These are phyloP conservation scores for Tor tambroides DNA, from an alignment of 2,113 vertebrate genomes.

Conservation along the genomic window DNA sequence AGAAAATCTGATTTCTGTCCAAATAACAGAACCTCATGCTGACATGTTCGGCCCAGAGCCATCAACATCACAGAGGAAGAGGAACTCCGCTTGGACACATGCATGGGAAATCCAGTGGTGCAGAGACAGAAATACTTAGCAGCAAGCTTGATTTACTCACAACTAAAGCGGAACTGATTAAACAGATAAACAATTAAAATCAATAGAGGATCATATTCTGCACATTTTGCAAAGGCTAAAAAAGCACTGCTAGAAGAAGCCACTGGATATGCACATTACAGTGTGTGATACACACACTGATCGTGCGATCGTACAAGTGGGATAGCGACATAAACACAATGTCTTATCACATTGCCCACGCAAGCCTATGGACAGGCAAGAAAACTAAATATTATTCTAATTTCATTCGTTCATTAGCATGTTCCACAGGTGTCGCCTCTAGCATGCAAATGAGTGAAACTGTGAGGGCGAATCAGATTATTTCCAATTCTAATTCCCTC, in stretches of 20 bases:
- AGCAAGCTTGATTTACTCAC: background rate
- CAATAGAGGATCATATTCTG: conserved; percentile 9
- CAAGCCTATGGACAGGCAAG: conserved; percentile 46
- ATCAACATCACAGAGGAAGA: conserved; percentile 29
- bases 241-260: background rate
- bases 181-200: background rate
- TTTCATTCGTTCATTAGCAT: conserved; percentile 52
- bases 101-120: background rate
- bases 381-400: conserved; percentile 55
- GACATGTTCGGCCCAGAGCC: conserved; percentile 10
- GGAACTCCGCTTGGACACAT: conserved; percentile 10
- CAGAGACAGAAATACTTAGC: background rate
- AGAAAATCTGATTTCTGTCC: background rate
- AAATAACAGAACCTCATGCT: conserved; percentile 28
- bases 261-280: background rate
- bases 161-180: conserved; percentile 12
- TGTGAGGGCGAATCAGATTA: conserved; percentile 30
- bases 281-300: conserved; percentile 1
- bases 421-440: conserved; percentile 56
- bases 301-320: background rate
- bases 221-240: background rate
- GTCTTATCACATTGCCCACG: conserved; percentile 22
- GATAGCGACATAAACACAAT: conserved; percentile 8
- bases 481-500: conserved; percentile 53
- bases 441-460: conserved; percentile 45